A percentile compares a stretch with the other conserved stretches of the same genome.
These are phyloP conservation scores for Calliopum simillimum DNA, from an alignment of 2,888 invertebrate genomes.

Conservation along the genomic window DNA sequence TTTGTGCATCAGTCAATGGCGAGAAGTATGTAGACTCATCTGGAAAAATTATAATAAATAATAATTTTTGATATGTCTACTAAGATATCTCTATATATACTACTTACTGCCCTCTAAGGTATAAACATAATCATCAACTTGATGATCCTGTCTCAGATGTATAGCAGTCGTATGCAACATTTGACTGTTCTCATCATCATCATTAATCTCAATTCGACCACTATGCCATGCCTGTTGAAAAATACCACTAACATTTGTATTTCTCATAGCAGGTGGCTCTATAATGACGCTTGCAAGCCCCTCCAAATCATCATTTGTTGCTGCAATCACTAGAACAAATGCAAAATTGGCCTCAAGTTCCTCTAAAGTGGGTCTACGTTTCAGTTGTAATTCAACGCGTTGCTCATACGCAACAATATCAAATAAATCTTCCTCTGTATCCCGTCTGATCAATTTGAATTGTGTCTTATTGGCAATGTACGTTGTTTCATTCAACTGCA, in stretches of 20 bases:
- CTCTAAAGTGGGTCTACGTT: conserved; percentile 8
- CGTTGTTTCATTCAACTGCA: conserved; percentile 40
- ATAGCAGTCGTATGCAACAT: conserved; percentile 37
- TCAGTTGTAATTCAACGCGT: conserved; percentile 35
- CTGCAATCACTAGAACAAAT: conserved; percentile 38
- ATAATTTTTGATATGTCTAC: no score
- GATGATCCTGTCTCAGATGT: conserved; percentile 20
- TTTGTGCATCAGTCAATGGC: conserved; percentile 20
- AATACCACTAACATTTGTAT: conserved; percentile 24
- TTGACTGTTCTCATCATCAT: conserved; percentile 23
- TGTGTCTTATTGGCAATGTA: conserved; percentile 34
- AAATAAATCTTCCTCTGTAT: conserved; percentile 40
- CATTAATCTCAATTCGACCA: conserved; percentile 33
- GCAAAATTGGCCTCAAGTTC: conserved; percentile 21
- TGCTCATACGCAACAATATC: conserved; percentile 25
- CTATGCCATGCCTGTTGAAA: conserved; percentile 35
- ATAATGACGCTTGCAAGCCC: conserved; percentile 41
- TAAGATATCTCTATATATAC: background rate
- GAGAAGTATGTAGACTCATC: conserved; percentile 41
- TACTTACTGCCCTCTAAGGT: conserved; percentile 43
- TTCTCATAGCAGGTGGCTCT: conserved; percentile 7
- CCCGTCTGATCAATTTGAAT: conserved; percentile 43
- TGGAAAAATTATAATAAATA: conserved; percentile 11
- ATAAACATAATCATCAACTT: conserved; percentile 39
- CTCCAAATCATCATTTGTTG: conserved; percentile 24